Percentiles rank a stretch among this genome's conserved stretches.
Evolutionary conservation across 2,797 vertebrate species (phyloP).

Genomic region (Psittacula echo): DNA sequence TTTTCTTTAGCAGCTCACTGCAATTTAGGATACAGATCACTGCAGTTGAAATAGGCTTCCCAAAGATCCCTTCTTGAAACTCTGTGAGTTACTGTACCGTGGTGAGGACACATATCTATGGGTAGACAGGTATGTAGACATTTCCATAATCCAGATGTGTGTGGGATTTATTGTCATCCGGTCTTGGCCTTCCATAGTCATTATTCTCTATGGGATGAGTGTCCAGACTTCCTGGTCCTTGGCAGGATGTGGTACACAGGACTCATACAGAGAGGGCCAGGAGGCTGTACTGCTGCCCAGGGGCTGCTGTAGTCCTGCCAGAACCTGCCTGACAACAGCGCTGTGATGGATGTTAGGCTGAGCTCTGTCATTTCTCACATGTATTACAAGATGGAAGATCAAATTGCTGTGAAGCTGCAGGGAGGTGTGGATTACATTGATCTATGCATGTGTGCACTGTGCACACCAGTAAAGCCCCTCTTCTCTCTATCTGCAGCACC

Average conservation of each 20-base stretch:
- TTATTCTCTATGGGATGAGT: rapidly evolving
- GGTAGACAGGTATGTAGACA: not conserved
- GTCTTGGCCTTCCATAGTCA: not conserved
- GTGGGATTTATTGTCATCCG: not conserved
- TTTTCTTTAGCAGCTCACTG: not conserved
- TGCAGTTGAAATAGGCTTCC: not conserved
- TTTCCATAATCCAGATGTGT: not conserved
- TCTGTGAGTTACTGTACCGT: not conserved
- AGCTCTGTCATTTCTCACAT: not conserved
- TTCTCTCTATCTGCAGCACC: not conserved
- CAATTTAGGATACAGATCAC: not conserved
- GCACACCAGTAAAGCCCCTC: not conserved
- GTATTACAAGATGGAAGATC: not conserved
- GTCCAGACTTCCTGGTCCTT: not conserved
- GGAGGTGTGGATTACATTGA: not conserved
- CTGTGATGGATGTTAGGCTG: not conserved
- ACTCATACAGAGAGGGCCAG: not conserved
- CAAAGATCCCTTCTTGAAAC: not conserved
- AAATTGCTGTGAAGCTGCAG: not conserved
- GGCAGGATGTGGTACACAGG: rapidly evolving
- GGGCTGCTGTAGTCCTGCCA: not conserved
- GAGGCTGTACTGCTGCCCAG: not conserved
- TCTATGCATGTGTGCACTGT: rapidly evolving
- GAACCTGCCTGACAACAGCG: not conserved
- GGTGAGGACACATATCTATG: not conserved